phyloP scores from a whole-genome alignment of 2,113 vertebrate genomes.

The Pelmatolapia mariae region DNA sequence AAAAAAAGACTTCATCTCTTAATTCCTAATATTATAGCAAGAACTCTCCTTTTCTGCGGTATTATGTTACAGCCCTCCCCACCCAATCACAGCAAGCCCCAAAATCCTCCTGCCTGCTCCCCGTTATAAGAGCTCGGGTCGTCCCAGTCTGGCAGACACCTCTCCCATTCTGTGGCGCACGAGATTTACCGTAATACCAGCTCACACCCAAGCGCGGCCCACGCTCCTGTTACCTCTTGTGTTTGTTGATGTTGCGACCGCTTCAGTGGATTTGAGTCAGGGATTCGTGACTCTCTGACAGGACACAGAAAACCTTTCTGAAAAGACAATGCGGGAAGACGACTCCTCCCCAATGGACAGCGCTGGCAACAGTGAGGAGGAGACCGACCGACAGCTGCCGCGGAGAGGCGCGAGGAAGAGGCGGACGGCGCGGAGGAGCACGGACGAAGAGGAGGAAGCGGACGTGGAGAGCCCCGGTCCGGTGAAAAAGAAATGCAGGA shows the following conservation, averaged over 20 bases:
- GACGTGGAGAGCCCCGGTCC: constrained; percentile 79
- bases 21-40: constrained; percentile 40
- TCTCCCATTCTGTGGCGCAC: constrained; percentile 70
- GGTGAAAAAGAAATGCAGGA: constrained; percentile 84
- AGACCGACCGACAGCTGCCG: constrained; percentile 82
- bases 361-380: constrained; percentile 92
- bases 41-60: constrained; percentile 71
- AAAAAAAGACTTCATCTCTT: background rate
- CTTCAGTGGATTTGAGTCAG: background rate
- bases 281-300: background rate
- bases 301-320: constrained; percentile 24
- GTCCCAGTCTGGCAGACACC: constrained; percentile 76
- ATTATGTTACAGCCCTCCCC: constrained; percentile 78
- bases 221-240: background rate
- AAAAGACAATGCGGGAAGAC: constrained; percentile 86
- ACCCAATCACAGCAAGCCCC: constrained; percentile 87
- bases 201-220: background rate
- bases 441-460: constrained; percentile 70
- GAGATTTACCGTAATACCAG: constrained; percentile 27
- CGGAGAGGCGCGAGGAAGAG: constrained; percentile 82
- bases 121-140: constrained; percentile 88
- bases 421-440: constrained; percentile 79
- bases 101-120: constrained; percentile 81
- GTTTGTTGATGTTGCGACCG: constrained; percentile 35
- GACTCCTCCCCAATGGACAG: constrained; percentile 94